Base-by-base conservation (phyloP, 2,113 vertebrate genomes). In the Oncorhynchus keta region DNA sequence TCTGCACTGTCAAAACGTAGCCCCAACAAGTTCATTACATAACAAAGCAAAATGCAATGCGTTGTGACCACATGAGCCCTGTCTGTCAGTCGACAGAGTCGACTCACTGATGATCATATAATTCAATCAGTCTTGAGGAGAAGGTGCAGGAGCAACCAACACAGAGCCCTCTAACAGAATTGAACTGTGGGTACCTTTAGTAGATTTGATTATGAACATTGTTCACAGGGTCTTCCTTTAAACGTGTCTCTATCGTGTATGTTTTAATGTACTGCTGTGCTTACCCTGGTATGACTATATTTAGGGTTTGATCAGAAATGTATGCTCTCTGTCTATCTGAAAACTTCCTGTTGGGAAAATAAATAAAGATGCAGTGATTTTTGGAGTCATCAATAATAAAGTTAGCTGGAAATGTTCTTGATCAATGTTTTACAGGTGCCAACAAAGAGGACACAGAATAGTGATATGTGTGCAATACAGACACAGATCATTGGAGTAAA, bases 381-480 rank as follows among this genome's bases (percentile, higher is more conserved):
- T 82, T 45, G 39, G 39, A 45, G 39, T 89, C 82, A 85, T 87
- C 68, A 86, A 89, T 88, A 85, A 88, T 89, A 84, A 82, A 91
- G 79, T 81, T 76, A 14, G 81, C 83, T 83, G 78, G 85, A 88
- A 89, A 91, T 88, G 83, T 87, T 89, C 78, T 77, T 81, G 81
- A 73, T 87, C 77, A 89, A 90, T 89, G 73, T 89, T 86, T 89
- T 22, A 89, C 84, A 75, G 75, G 70, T 70, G 80, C 84, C 77
- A 88, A 83, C 83, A 85, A 84, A 78, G 75, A 84, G 76, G 84
- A 83, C 71, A 79, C 71, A 28, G 69, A 72, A 83, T 78, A 76
- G 77, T 83, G 79, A 85, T 87, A 82, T 84, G 86, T 85, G 81
- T 83, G 68, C 72, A 79, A 80, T 79, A 82, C 73, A 79, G 76